Evolutionary conservation across 2,113 vertebrate species (phyloP), one percentile per base, ranked within the genome.

Genomic region (Centropus bengalensis): DNA sequence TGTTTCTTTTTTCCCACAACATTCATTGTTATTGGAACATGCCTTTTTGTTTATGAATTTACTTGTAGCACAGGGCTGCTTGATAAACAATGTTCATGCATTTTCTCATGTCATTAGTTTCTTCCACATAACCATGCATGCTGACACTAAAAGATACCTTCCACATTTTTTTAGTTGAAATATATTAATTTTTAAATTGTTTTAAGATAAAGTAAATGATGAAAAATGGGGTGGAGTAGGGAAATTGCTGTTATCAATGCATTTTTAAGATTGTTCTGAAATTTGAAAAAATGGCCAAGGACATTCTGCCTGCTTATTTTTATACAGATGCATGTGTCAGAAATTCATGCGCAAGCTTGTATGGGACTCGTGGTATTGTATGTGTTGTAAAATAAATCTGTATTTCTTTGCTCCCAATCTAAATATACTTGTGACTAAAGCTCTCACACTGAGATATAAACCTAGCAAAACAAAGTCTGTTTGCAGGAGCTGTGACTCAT

Each of bases 291-390:
- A 66, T 91, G 83, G 62, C 77, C 56, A 49, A 88, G 63, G 19
- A 84, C 30, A 91, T 93, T 91, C 27, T 94, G 89, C 69, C 74
- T 89, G 64, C 56, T 82, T 92, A 66, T 91, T 96, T 87, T 91
- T 49, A 58, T 76, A 87, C n/a, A 87, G 91, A 82, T 89, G 75
- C 70, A 82, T 88, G 94, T 86, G 83, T 84, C 88, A 96, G 86
- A 69, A 94, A 79, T 70, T 89, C 30, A 3, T n/a, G 81, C 74
- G 68, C 22, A 64, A 69, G 93, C 70, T 85, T 92, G 40, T 54
- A 71, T 42, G 60, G 51, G 86, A 78, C 42, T 89, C 69, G 21
- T 45, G 49, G 78, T 23, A 73, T n/a, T 54, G 28, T 73, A 59
- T 81, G 60, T 76, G 32, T 55, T 91, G 58, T 82, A 85, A 93